Percentiles rank a stretch among this genome's conserved stretches.
These are phyloP conservation scores for Agrotis clavis DNA, from an alignment of 2,888 invertebrate genomes.

Conservation along the genomic window DNA sequence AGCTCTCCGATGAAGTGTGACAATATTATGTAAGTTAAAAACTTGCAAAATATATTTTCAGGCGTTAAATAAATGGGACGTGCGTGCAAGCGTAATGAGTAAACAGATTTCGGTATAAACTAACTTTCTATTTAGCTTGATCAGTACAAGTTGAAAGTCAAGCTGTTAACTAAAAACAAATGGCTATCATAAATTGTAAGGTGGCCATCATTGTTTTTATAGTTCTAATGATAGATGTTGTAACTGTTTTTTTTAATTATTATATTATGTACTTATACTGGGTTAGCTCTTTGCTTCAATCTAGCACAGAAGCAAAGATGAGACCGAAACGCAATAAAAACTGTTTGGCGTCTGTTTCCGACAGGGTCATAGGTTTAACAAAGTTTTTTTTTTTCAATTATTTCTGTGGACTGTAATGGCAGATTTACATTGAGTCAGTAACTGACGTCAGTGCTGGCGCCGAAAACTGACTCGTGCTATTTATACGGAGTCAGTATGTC, in stretches of 20 bases:
- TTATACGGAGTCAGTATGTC: no score
- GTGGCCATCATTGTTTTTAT: constrained; percentile 20
- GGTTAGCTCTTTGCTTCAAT: no score
- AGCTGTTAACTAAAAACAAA: constrained; percentile 16
- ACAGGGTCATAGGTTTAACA: no score
- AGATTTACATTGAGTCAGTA: no score
- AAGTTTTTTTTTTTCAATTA: no score
- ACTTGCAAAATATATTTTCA: background rate
- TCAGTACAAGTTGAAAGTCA: constrained; percentile 15
- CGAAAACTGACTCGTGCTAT: no score
- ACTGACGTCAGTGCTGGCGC: no score
- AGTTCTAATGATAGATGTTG: constrained; percentile 19
- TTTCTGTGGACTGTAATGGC: no score
- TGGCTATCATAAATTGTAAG: constrained; percentile 1
- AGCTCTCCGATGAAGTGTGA: background rate
- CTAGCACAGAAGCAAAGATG: no score
- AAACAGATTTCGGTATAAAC: constrained; percentile 3
- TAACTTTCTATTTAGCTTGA: constrained; percentile 24
- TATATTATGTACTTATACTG: no score
- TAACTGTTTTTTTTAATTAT: background rate
- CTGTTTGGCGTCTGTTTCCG: no score
- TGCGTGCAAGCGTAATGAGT: constrained; percentile 6
- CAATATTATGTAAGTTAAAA: background rate
- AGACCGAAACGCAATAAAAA: no score
- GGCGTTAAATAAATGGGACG: background rate